Percentiles rank a stretch among this genome's conserved stretches.
phyloP scores from a whole-genome alignment of 2,797 vertebrate species.

The Enteromius paludinosus region DNA sequence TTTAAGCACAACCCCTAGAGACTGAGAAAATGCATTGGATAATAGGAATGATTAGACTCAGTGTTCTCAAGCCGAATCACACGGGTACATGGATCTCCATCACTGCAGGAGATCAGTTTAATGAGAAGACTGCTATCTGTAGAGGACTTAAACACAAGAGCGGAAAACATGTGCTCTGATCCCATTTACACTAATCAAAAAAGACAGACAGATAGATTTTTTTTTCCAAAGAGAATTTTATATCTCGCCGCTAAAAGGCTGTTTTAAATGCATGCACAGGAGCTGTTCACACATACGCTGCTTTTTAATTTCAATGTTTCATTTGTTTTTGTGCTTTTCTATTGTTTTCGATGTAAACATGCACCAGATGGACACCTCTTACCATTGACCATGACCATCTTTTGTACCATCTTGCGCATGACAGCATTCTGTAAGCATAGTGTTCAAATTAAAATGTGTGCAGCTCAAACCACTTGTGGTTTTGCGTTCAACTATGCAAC shows the following conservation, averaged over 20 bases:
- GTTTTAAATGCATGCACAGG: neutral
- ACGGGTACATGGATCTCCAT: conserved; percentile 19
- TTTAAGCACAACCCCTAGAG: neutral
- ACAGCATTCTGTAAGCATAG: neutral
- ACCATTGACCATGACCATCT: neutral
- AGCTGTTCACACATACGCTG: neutral
- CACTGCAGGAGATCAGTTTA: conserved; percentile 38
- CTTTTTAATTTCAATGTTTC: neutral
- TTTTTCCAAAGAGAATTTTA: neutral
- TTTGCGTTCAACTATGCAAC: neutral
- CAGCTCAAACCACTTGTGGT: neutral
- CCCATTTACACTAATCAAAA: conserved; percentile 4
- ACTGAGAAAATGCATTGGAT: conserved; percentile 1
- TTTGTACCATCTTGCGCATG: neutral
- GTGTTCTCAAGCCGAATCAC: conserved; percentile 15
- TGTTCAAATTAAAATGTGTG: neutral
- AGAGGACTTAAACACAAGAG: neutral
- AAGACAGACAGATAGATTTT: neutral
- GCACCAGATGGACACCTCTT: neutral
- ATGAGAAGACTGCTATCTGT: conserved; percentile 47
- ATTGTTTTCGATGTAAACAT: neutral
- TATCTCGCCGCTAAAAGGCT: neutral
- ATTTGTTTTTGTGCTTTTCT: neutral
- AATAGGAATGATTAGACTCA: conserved; percentile 18
- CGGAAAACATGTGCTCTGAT: conserved; percentile 25